Evolutionary conservation across 2,797 vertebrate genomes (phyloP), one percentile per base, ranked within the genome.

Genomic region (Pelobates cultripes): DNA sequence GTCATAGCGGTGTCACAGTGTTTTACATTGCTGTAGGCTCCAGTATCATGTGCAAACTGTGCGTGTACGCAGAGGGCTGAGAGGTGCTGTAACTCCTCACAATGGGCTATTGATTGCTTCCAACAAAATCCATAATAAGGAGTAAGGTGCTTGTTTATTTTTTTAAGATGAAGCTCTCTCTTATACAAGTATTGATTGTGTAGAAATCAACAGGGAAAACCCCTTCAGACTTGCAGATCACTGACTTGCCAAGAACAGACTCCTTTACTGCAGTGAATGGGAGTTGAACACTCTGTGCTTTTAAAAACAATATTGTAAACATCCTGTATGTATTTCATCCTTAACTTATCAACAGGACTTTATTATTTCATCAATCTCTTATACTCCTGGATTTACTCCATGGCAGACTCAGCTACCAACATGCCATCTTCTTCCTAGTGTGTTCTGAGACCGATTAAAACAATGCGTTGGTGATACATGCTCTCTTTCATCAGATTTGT

Each of bases 91-190:
- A 72, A 82, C 80, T 77, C 80, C 60, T 72, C 15, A 77, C 75
- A 77, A 73, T 82, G 80, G 77, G 69, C 43, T 82, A 82, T 82
- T 77, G 80, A 82, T 77, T 44, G 61, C 41, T 67, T n/a, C 7
- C 43, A 77, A 70, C 68, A 77, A 77, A 82, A 77, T 82, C 80
- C 61, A 82, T 82, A 77, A 57, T 73, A 68, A 55, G 68, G 67
- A 71, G 73, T 77, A 77, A 72, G 75, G 68, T 67, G 60, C 74
- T 72, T 82, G 80, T 82, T 82, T 82, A 73, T 82, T 77, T 82
- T 81, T 82, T 77, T 72, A 73, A 77, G 75, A 73, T 73, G 69
- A 67, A 77, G 74, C 47, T 70, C 43, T 71, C 47, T 82, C 75
- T 45, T 77, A 63, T 73, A 55, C 17, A 1, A 66, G 8, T 82